Percentiles rank a stretch among this genome's conserved stretches.
Evolutionary conservation across 2,797 vertebrate genomes (phyloP).

Genomic region (Lacerta agilis): DNA sequence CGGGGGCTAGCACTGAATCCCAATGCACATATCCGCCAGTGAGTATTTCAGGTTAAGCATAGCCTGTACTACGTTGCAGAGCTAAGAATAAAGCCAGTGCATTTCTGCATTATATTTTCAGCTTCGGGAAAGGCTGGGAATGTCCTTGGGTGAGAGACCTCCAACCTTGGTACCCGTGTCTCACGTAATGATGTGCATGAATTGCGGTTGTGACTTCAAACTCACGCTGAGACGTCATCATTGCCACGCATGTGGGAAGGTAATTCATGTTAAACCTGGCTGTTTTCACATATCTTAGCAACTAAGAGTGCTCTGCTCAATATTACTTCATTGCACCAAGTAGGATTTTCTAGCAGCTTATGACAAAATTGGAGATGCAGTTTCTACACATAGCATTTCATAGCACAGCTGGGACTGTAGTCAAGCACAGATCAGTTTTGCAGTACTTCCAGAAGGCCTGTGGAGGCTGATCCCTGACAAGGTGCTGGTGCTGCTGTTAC

Average conservation of each 20-base stretch:
- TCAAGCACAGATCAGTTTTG: neutral
- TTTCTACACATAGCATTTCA: neutral
- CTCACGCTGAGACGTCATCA: slow-evolving; percentile 92
- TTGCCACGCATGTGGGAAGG: slow-evolving; percentile 95
- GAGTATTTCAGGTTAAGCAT: neutral
- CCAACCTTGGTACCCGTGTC: slow-evolving; percentile 91
- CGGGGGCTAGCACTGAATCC: neutral
- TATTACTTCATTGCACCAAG: neutral
- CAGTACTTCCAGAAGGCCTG: neutral
- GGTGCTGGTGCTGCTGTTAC: neutral
- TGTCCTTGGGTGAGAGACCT: slow-evolving; percentile 89
- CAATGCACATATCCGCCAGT: neutral
- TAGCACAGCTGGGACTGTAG: no score
- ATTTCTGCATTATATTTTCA: slow-evolving; percentile 71
- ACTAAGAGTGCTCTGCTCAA: neutral
- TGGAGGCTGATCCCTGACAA: neutral
- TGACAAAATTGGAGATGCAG: neutral
- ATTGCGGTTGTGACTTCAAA: slow-evolving; percentile 94
- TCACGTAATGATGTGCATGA: slow-evolving; percentile 96
- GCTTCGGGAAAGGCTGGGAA: slow-evolving; percentile 84
- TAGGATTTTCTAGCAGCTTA: neutral
- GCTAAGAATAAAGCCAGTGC: neutral
- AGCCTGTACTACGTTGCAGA: neutral
- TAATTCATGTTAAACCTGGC: slow-evolving; percentile 60
- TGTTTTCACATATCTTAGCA: neutral